Evolutionary conservation across 2,797 vertebrate genomes (phyloP), one percentile per base, ranked within the genome.

Genomic region (Hyperoplus lanceolatus): DNA sequence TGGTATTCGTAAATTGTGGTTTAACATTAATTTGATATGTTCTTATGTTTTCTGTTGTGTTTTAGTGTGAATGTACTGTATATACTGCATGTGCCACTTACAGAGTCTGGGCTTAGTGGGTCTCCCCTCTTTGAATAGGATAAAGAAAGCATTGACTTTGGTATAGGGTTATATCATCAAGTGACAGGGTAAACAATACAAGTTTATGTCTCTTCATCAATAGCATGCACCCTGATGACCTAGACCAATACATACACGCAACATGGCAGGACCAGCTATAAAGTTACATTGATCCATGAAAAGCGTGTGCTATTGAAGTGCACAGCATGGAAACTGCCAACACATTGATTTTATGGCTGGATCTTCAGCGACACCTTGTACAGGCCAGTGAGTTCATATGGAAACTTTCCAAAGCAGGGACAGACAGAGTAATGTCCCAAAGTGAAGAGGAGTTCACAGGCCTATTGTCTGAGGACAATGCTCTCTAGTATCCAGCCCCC

Each of bases 241-340:
- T 45, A 18, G 7, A 75, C 29, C 42, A 56, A 49, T 46, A 58
- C 45, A 77, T 45, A 53, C 21, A 21, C 29, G 2, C 21, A 59
- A 36, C 48, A 60, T 38, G 9, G 36, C 38, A 36, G 57, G 29
- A 63, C 8, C 11, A n/a, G 18, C 66, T 68, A 63, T 50, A 51
- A 41, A 64, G 49, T 72, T 68, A 70, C 73, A 84, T 58, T 55
- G 84, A 88, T 66, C 59, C 21, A 38, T 70, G 60, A 75, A 63
- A 67, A 45, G 38, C 64, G 70, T 59, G 71, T 41, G 12, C 16
- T 74, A 65, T 45, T 57, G 61, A 84, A 82, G 74, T n/a, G 61
- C 11, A 68, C 14, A 55, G 42, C 41, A 83, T 62, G 74, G 79
- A 80, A 77, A 69, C 42, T 16, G 51, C 43, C 14, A 1, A 55